A percentile compares a stretch with the other conserved stretches of the same genome.
Evolutionary conservation across 2,888 invertebrate genomes (phyloP).

Genomic region (Pterobdella sp.): DNA sequence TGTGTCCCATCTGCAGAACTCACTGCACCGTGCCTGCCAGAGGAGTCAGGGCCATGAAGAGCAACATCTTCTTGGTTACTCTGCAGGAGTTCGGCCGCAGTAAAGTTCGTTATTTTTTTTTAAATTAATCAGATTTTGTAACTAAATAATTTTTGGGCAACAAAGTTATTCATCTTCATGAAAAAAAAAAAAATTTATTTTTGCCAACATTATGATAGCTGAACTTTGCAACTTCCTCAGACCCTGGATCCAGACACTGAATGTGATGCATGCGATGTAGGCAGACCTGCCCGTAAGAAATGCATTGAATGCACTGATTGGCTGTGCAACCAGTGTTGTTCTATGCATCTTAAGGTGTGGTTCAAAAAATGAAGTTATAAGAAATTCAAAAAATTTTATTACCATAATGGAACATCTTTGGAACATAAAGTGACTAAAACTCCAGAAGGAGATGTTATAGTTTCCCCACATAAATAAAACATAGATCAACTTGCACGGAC

Average conservation of each 20-base stretch:
- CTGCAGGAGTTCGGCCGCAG: slow-evolving; percentile 37
- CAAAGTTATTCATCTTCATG: too few species aligned
- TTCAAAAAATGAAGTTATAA: not conserved
- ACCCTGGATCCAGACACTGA: slow-evolving; percentile 32
- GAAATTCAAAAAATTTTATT: not conserved
- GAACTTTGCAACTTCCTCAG: not conserved
- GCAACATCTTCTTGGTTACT: slow-evolving; percentile 39
- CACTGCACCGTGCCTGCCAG: slow-evolving; percentile 37
- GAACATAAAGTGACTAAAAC: not conserved
- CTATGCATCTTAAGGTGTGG: slow-evolving; percentile 36
- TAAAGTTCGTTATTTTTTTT: slow-evolving; percentile 31
- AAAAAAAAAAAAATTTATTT: too few species aligned
- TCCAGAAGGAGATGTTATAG: not conserved
- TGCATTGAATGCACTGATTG: slow-evolving; percentile 40
- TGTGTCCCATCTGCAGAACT: slow-evolving; percentile 39
- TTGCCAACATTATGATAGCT: too few species aligned
- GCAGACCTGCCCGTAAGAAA: slow-evolving; percentile 33
- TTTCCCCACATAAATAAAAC: too few species aligned
- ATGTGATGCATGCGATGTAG: slow-evolving; percentile 38
- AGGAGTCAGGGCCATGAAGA: slow-evolving; percentile 37
- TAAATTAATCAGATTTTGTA: too few species aligned
- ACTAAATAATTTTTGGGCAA: too few species aligned
- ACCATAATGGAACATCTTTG: not conserved
- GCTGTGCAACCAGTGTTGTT: slow-evolving; percentile 38
- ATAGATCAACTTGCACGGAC: too few species aligned